These are phyloP conservation scores for Himalopsyche kuldschensis DNA, from an alignment of 2,888 invertebrate genomes.

Conservation along the genomic window DNA sequence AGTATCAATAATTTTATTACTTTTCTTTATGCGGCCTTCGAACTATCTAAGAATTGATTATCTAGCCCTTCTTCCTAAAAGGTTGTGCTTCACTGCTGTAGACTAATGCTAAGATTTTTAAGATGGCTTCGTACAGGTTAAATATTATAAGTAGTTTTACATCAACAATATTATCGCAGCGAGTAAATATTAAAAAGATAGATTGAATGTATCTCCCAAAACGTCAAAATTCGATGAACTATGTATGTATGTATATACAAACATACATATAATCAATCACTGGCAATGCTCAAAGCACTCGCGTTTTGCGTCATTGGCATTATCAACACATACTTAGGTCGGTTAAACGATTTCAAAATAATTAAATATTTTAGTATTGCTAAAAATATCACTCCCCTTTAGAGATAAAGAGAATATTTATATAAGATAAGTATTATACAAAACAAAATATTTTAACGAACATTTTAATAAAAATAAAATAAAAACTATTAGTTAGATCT, in stretches of 20 bases:
- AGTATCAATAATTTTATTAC: too few species aligned
- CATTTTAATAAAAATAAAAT: too few species aligned
- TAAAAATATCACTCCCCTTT: background rate
- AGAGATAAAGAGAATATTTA: background rate
- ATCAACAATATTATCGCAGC: background rate
- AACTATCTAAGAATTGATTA: too few species aligned
- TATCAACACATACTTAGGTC: background rate
- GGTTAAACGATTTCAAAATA: background rate
- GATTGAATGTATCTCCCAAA: background rate
- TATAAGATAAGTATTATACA: background rate
- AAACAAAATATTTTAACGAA: too few species aligned
- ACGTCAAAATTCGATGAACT: background rate
- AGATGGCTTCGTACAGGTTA: too few species aligned
- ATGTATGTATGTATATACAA: too few species aligned
- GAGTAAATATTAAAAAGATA: background rate
- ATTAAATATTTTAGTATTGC: background rate
- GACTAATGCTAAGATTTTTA: too few species aligned
- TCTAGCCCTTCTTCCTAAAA: too few species aligned
- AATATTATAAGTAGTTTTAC: too few species aligned
- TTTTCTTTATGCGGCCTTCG: too few species aligned
- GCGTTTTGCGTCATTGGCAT: background rate
- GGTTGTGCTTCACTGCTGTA: too few species aligned
- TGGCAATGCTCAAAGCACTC: background rate
- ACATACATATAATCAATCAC: background rate
- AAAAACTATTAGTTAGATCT: too few species aligned